phyloP scores from a whole-genome alignment of 2,888 invertebrate genomes.

The Amaurobius ferox region DNA sequence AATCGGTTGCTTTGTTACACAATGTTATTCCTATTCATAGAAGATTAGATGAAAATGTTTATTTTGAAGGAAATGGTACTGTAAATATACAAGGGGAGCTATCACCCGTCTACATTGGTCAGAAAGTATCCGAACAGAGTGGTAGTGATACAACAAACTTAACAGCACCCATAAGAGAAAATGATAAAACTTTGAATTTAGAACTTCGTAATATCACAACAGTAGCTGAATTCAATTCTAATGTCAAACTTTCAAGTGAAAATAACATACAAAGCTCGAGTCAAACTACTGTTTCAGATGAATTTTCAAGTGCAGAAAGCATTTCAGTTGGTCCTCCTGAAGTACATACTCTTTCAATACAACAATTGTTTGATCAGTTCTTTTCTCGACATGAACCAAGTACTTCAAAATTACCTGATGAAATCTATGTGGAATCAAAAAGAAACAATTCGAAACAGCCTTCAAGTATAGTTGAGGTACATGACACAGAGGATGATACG shows the following conservation, averaged over 20 bases:
- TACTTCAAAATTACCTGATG: background rate
- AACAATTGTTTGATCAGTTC: slow-evolving; percentile 21
- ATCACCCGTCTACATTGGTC: background rate
- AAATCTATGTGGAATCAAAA: background rate
- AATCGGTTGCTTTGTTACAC: slow-evolving; percentile 21
- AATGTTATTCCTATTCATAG: slow-evolving; percentile 27
- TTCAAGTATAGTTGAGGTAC: slow-evolving; percentile 6
- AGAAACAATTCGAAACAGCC: slow-evolving; percentile 60
- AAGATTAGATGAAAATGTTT: slow-evolving; percentile 17
- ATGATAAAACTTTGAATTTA: slow-evolving; percentile 53
- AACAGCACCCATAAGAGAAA: slow-evolving; percentile 8
- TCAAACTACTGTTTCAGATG: background rate
- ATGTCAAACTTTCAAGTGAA: background rate
- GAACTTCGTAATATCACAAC: slow-evolving; percentile 14
- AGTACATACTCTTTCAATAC: slow-evolving; percentile 37
- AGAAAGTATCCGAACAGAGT: background rate
- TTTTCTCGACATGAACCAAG: slow-evolving; percentile 14
- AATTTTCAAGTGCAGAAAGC: background rate
- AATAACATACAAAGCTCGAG: background rate
- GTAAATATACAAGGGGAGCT: background rate
- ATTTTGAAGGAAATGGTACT: background rate
- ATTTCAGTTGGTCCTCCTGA: slow-evolving; percentile 37
- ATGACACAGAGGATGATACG: background rate
- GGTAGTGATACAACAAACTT: background rate
- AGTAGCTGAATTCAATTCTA: background rate